Base-by-base conservation (phyloP, 2,888 invertebrate genomes). In the Biston stratarius region DNA sequence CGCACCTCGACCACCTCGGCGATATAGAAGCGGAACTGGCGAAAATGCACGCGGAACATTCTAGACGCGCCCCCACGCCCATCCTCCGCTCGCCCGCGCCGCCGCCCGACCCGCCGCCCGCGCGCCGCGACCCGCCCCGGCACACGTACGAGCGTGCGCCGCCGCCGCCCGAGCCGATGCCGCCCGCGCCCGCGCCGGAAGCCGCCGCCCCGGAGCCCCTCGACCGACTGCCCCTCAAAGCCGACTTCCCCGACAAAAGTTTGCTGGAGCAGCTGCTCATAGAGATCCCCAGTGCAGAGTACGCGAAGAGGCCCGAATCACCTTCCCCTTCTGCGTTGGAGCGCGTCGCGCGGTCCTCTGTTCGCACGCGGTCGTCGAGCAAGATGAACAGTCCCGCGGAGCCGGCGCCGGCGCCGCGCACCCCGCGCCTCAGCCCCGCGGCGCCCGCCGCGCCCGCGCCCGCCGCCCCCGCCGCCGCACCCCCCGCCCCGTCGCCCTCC, bases 201-300 rank as follows among this genome's bases (percentile, higher is more conserved):
- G 60, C 69, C 51, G 74, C 75, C 49, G 79, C 83, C 47, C 69
- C 89, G 3, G 92, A 92, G 73, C 83, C 83, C 48, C 69, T 89
- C 6, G 92, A 93, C 72, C 83, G 92, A 78, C 70, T 91, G 62
- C 89, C 90, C 14, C 75, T 93, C 11, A 93, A 94, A 70, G 93
- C 92, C 33, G 94, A 92, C 76, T 94, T 90, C 74, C 94, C 90
- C 64, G 92, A 95, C 78, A 95, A 95, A 78, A 96, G 96, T 61
- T 84, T 96, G 57, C 90, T 97, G 49, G 97, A 97, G 81, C 97
- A 97, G 83, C 94, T 98, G 77, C 94, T 97, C 1, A 98, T 98
- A 77, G 98, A 98, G 85, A 98, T 98, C 77, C 98, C 98, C 6
- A 92, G 95, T 69, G 89, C 94, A 38, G 94, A 95, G 59, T 94